Evolutionary conservation across 2,113 vertebrate genomes (phyloP).

Genomic region (Sylvicapra grimmia): DNA sequence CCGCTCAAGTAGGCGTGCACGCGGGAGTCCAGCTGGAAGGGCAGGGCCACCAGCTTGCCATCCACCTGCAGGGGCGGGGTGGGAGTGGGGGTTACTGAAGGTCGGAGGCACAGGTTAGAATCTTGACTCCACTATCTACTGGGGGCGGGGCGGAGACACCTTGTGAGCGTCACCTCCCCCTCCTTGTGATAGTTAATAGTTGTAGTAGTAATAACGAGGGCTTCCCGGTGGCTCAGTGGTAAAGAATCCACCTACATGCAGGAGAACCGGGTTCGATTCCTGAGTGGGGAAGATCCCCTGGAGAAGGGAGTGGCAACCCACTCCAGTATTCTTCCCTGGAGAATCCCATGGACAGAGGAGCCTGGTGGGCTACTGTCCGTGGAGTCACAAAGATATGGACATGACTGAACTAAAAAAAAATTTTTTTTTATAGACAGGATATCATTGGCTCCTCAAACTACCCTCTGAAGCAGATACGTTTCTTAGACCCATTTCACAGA

Average conservation of each 20-base stretch:
- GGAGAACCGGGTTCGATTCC: neutral
- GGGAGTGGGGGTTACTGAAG: neutral
- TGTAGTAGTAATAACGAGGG: neutral
- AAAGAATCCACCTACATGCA: neutral
- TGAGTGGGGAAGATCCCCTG: neutral
- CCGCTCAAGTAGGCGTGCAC: slow-evolving; percentile 59
- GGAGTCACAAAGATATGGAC: neutral
- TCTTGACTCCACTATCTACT: no score
- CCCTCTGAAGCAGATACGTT: neutral
- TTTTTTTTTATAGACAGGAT: neutral
- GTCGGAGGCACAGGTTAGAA: neutral
- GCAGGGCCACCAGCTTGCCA: slow-evolving; percentile 61
- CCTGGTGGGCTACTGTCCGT: neutral
- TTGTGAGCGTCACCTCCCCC: neutral
- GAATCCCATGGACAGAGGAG: neutral
- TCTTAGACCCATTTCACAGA: neutral
- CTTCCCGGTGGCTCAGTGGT: neutral
- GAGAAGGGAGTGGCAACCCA: neutral
- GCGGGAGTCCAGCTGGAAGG: slow-evolving; percentile 55
- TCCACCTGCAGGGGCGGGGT: slow-evolving; percentile 65
- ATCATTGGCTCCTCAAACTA: neutral
- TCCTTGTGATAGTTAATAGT: neutral
- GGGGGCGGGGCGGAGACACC: neutral
- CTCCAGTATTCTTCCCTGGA: neutral
- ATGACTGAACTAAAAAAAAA: neutral